A percentile compares a stretch with the other conserved stretches of the same genome.
Conservation (phyloP, 2,888 invertebrate species). For the Halictus quadricinctus region DNA sequence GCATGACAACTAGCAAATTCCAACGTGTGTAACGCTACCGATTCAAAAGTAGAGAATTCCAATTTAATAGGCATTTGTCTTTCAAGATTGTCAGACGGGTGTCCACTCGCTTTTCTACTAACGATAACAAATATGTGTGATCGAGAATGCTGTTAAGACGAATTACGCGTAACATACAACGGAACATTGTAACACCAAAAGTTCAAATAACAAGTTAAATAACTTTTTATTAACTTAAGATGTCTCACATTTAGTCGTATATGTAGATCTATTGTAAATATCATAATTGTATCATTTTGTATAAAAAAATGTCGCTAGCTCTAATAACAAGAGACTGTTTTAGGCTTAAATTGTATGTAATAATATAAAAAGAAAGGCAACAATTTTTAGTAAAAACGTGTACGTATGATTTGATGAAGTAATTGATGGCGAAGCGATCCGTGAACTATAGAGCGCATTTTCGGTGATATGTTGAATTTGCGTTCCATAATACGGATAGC, state of each 20-base stretch:
- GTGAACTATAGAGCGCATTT: constrained; percentile 35
- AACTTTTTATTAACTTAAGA: constrained; percentile 60
- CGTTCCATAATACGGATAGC: constrained; percentile 36
- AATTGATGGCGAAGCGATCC: constrained; percentile 50
- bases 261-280: constrained; percentile 70
- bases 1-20: constrained; percentile 43
- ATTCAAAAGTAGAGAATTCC: constrained; percentile 43
- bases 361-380: constrained; percentile 41
- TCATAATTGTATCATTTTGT: constrained; percentile 69
- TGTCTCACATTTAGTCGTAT: constrained; percentile 50
- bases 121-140: constrained; percentile 41
- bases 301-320: constrained; percentile 63
- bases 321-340: constrained; percentile 66
- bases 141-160: constrained; percentile 32
- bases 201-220: constrained; percentile 60
- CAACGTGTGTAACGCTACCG: constrained; percentile 32
- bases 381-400: constrained; percentile 50
- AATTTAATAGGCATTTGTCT: constrained; percentile 50
- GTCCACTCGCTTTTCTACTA: constrained; percentile 50
- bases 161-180: constrained; percentile 47
- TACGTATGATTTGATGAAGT: constrained; percentile 42
- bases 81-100: constrained; percentile 41
- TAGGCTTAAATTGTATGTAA: constrained; percentile 59
- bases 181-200: constrained; percentile 59
- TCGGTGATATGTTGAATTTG: constrained; percentile 44